Base-by-base conservation (phyloP, 2,888 invertebrate genomes). In the Watsonalla binaria region DNA sequence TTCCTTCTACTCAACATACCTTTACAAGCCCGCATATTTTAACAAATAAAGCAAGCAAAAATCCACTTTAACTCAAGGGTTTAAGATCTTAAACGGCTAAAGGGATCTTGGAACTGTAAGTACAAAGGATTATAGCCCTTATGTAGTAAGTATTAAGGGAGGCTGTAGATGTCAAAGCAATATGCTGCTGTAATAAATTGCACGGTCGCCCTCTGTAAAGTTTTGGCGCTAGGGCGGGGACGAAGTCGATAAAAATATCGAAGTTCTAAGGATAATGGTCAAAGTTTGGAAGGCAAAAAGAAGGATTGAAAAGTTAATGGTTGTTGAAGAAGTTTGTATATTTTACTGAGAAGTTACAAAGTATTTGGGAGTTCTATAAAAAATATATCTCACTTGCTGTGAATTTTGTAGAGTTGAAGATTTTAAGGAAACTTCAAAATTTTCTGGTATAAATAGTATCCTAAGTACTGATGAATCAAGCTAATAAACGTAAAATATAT, bases 131-230 rank as follows among this genome's bases (percentile, higher is more conserved):
- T 73, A 51, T 70, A 47, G 52, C 54, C 64, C 55, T 63, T 78
- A 74, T 48, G 54, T 0, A 0, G 0, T 6, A 46, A 7, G 55
- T 0, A 5, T 58, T 71, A 80, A 60, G 62, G 61, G 61, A 45
- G 50, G 50, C 61, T 65, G 71, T 68, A 68, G 62, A 76, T 62
- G 87, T 84, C 86, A 80, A 58, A 63, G 69, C 84, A 86, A 82
- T 86, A 83, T 79, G 84, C 68, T 73, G 66, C 72, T 9, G 74
- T 82, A 78, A 87, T 87, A 87, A 85, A 88, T 88, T 80, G 69
- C 65, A 14, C 65, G 82, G 71, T 80, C 84, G 88, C 85, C 72
- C 68, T 66, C 66, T 59, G 54, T 55, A 58, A 60, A 72, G 71
- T 62, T 73, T 69, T 57, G 33, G 39, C 24, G 37, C 5, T 72